phyloP scores from a whole-genome alignment of 2,113 vertebrate species.

The Catharus minimus region DNA sequence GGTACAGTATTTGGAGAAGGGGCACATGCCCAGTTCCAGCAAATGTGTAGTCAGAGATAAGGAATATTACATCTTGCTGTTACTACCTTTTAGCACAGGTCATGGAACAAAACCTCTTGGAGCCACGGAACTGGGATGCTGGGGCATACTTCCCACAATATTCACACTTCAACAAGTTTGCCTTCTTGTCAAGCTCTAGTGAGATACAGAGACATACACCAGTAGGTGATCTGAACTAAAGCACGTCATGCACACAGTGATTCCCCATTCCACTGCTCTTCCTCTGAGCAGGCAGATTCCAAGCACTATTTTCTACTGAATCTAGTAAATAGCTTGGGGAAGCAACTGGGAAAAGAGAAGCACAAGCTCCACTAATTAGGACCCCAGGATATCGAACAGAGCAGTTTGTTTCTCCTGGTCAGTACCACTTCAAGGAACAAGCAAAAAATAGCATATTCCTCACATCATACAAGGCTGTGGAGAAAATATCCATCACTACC shows the following conservation, averaged over 20 bases:
- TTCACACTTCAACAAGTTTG: conserved; percentile 90
- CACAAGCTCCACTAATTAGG: neutral
- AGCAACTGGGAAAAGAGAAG: neutral
- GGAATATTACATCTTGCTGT: neutral
- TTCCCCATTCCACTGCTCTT: neutral
- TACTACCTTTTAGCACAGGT: conserved; percentile 95
- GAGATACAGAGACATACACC: conserved; percentile 18
- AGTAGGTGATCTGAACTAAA: neutral
- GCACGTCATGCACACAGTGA: neutral
- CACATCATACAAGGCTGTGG: neutral
- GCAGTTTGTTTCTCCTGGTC: neutral
- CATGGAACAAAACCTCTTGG: conserved; percentile 97
- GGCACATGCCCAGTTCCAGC: neutral
- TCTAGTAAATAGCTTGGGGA: neutral
- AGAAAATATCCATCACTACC: neutral
- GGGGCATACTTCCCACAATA: conserved; percentile 93
- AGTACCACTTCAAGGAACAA: neutral
- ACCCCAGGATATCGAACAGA: neutral
- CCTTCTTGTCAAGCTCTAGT: conserved; percentile 79
- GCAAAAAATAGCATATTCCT: neutral
- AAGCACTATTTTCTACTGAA: neutral
- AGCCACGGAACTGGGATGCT: conserved; percentile 90
- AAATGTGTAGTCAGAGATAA: neutral
- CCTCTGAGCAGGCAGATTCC: neutral
- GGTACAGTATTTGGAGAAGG: neutral